These are phyloP conservation scores for Microctonus brassicae DNA, from an alignment of 2,888 invertebrate species.

Conservation along the genomic window DNA sequence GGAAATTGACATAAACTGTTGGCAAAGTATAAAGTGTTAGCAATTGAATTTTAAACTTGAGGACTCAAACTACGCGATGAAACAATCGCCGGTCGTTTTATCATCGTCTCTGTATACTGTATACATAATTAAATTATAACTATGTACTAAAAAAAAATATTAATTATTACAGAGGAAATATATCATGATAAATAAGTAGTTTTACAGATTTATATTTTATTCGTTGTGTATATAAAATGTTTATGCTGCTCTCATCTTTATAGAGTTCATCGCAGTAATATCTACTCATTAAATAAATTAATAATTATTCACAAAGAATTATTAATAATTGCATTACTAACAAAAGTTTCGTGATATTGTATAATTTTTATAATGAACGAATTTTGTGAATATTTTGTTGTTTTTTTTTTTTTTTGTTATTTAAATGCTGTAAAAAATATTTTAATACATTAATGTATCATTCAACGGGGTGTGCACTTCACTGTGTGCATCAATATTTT, in stretches of 20 bases:
- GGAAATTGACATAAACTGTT: constrained; percentile 58
- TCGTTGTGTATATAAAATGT: too few species aligned
- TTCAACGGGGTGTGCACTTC: not conserved
- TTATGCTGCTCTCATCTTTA: too few species aligned
- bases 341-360: too few species aligned
- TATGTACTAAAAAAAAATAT: too few species aligned
- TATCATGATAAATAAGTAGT: too few species aligned
- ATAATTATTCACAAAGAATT: too few species aligned
- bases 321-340: too few species aligned
- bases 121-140: not conserved
- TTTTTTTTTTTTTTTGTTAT: constrained; percentile 4
- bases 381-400: not conserved
- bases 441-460: not conserved
- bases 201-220: too few species aligned
- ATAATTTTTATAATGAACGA: too few species aligned
- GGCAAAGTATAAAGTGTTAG: constrained; percentile 54
- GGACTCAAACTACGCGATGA: not conserved
- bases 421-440: not conserved
- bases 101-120: not conserved
- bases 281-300: too few species aligned
- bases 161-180: too few species aligned
- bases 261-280: too few species aligned
- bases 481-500: constrained; percentile 26
- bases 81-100: not conserved
- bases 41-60: constrained; percentile 40